These are phyloP conservation scores for Drosophila tsacasi DNA, from an alignment of 1,140 invertebrate genomes.

Conservation along the genomic window DNA sequence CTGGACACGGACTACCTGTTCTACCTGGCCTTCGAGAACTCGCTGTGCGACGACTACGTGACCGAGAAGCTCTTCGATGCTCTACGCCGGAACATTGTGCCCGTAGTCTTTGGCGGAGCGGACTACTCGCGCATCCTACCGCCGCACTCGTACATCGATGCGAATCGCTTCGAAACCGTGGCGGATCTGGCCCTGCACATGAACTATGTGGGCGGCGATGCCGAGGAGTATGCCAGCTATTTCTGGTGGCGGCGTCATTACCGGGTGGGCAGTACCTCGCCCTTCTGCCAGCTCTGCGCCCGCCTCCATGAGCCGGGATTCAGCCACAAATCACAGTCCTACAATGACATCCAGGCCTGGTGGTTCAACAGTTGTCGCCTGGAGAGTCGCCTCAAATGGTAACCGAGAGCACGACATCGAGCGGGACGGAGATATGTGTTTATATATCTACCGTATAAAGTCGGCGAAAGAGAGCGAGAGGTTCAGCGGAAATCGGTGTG, in stretches of 20 bases:
- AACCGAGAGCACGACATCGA: slow-evolving; percentile 9
- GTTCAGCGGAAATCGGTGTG: background rate
- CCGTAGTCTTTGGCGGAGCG: slow-evolving; percentile 87
- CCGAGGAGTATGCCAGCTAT: slow-evolving; percentile 85
- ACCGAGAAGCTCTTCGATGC: slow-evolving; percentile 87
- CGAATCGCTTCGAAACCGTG: slow-evolving; percentile 86
- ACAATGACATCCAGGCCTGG: slow-evolving; percentile 76
- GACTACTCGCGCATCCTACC: slow-evolving; percentile 87
- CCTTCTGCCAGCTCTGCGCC: slow-evolving; percentile 80
- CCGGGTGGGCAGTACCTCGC: slow-evolving; percentile 53
- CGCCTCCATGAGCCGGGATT: slow-evolving; percentile 62
- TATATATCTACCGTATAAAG: background rate
- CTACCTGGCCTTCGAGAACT: slow-evolving; percentile 89
- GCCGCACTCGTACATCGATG: slow-evolving; percentile 88
- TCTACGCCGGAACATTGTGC: slow-evolving; percentile 85
- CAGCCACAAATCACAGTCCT: slow-evolving; percentile 62
- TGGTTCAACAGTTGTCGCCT: slow-evolving; percentile 77
- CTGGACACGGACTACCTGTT: slow-evolving; percentile 87
- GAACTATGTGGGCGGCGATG: slow-evolving; percentile 85
- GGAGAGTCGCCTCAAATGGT: slow-evolving; percentile 55
- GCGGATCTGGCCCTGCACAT: slow-evolving; percentile 86
- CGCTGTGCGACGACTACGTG: slow-evolving; percentile 86
- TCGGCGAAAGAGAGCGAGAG: slow-evolving; percentile 24
- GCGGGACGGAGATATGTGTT: background rate
- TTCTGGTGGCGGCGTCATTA: slow-evolving; percentile 87